phyloP scores from a whole-genome alignment of 2,113 vertebrate species.

The Cichladusa arquata region DNA sequence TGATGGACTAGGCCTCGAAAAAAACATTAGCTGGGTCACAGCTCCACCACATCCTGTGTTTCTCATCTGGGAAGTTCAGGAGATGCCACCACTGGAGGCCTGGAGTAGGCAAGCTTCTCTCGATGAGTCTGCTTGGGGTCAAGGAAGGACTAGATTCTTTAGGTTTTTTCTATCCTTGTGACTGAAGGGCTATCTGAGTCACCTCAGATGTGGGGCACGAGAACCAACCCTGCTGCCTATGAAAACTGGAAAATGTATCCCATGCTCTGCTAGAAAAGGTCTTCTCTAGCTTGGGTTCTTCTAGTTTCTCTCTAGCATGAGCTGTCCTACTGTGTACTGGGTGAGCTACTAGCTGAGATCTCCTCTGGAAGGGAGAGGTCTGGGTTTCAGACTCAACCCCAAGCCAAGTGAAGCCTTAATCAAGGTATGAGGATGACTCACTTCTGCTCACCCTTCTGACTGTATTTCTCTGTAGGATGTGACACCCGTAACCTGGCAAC shows the following conservation, averaged over 20 bases:
- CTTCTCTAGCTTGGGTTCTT: not conserved
- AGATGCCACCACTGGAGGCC: not conserved
- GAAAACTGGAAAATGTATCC: not conserved
- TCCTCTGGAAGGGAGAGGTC: not conserved
- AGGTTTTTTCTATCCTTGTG: not conserved
- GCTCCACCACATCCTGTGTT: not conserved
- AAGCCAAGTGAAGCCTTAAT: not conserved
- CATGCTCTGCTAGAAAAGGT: not conserved
- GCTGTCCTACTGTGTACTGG: not conserved
- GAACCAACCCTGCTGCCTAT: not conserved
- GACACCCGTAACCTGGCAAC: constrained; percentile 41
- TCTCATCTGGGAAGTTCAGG: not conserved
- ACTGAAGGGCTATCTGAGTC: not conserved
- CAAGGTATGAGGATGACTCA: constrained; percentile 6
- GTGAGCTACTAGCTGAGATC: not conserved
- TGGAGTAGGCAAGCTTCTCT: not conserved
- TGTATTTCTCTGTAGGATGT: constrained; percentile 32
- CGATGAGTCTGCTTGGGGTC: not conserved
- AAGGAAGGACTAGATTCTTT: not conserved
- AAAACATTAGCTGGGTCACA: not conserved
- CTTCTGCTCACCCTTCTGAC: constrained; percentile 37
- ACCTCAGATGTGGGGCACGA: not conserved
- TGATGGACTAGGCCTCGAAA: not conserved
- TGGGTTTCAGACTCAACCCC: not conserved
- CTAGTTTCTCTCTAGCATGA: not conserved